Evolutionary conservation across 1,140 invertebrate species (phyloP), one percentile per base, ranked within the genome.

Genomic region (Anastatus disparis): DNA sequence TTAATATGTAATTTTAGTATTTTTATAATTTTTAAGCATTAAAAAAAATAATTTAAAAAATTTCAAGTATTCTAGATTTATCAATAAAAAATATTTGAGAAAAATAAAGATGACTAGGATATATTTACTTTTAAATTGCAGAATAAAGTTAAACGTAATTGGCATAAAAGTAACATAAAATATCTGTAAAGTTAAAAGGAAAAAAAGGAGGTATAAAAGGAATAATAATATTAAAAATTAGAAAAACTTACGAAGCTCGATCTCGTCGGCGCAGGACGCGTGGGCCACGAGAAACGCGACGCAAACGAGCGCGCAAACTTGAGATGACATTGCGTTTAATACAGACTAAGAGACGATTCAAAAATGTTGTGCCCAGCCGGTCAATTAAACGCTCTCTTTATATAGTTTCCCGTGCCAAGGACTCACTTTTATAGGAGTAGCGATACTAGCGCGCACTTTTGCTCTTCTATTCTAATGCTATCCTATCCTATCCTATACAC

Each of bases 401-500:
- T 86, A 86, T 86, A 86, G 81, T 82, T 82, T 82, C 76, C 72
- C 77, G 73, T 70, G 72, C 79, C 84, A 86, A 86, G 84, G 84
- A 84, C 84, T 85, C 66, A 62, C 70, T 71, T 76, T 76, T 77
- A 76, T 76, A 77, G 75, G 4, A 40, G 29, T n/a, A 35, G 2
- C n/a, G 44, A 1, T 3, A 44, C 10, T 13, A 9, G 40, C 40
- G 10, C 15, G 31, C 8, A 20, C 8, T n/a, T 35, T 1, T 22
- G 20, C 55, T n/a, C n/a, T n/a, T n/a, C n/a, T n/a, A n/a, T n/a
- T n/a, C n/a, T n/a, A n/a, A n/a, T n/a, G n/a, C n/a, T n/a, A n/a
- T n/a, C n/a, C n/a, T n/a, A n/a, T n/a, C n/a, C n/a, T n/a, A n/a
- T n/a, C n/a, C n/a, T n/a, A n/a, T n/a, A n/a, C n/a, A n/a, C n/a